Evolutionary conservation across 1,140 invertebrate genomes (phyloP), one percentile per base, ranked within the genome.

Genomic region (Camponotus vicinus): DNA sequence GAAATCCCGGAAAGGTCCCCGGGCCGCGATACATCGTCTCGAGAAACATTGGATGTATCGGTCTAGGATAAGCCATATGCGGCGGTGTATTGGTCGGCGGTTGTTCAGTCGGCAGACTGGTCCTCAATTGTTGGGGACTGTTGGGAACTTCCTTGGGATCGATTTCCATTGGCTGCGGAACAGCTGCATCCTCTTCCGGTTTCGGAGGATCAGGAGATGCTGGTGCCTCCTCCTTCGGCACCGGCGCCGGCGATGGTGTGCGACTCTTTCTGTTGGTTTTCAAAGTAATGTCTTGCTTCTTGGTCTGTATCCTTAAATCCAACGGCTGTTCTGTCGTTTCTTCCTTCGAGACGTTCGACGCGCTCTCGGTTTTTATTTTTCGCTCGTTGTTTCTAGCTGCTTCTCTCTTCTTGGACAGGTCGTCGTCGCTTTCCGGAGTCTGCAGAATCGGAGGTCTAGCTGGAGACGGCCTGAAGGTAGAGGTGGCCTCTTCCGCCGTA

Each of bases 1-100:
- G 95, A 91, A 97, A 96, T 15, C 95, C 94, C 13, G 96, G 94
- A 93, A 97, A 96, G 71, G 95, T 86, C 77, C 91, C 88, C 77
- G 95, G 92, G 85, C 96, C 90, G 42, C 97, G 95, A 86, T 97
- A 97, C 95, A 97, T 96, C 0, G 97, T 96, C 86, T 97, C 97
- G 18, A 98, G 94, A 45, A 98, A 95, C 94, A 98, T 96, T 0
- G 97, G 97, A 91, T 98, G 97, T 15, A 98, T 97, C 0, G 97
- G 97, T 92, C 96, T 95, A 0, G 97, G 97, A 88, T 98, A 98
- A 1, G 97, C 97, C 96, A 98, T 97, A n/a, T 96, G 96, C 18
- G 96, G 96, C 42, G 90, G 93, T 21, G 92, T 90, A 45, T 90
- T 93, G 9, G 90, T 75, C 4, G 94, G 93, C 15, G 95, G 93